These are phyloP conservation scores for Bubo scandiacus DNA, from an alignment of 2,113 vertebrate genomes.

Conservation along the genomic window DNA sequence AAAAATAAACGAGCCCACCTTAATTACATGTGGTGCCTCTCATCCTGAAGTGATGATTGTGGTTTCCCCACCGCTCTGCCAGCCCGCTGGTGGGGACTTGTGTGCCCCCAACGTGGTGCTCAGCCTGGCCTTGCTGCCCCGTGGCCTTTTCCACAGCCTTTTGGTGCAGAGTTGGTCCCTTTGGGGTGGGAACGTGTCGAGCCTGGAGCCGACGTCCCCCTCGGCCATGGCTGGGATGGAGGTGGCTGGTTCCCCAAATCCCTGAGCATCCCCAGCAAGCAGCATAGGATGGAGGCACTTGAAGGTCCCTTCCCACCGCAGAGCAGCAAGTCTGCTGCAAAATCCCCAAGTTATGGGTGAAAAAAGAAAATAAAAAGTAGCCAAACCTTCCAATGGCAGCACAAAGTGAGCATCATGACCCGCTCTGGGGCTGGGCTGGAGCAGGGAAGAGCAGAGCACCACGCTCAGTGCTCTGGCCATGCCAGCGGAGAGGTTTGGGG, in stretches of 20 bases:
- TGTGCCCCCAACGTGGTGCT: rapidly evolving
- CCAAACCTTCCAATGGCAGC: background rate
- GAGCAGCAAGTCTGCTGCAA: rapidly evolving
- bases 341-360: background rate
- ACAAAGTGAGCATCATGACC: background rate
- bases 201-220: background rate
- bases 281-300: rapidly evolving
- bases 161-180: background rate
- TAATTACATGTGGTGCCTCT: background rate
- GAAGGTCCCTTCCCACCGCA: background rate
- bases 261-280: background rate
- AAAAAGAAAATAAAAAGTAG: background rate
- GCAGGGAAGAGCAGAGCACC: background rate
- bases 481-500: background rate
- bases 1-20: background rate
- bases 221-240: rapidly evolving
- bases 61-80: background rate
- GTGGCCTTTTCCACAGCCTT: background rate
- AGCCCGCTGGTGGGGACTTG: rapidly evolving
- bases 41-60: background rate
- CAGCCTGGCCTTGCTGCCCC: background rate
- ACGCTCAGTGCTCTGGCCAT: background rate
- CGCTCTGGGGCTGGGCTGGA: background rate
- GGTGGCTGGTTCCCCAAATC: background rate
- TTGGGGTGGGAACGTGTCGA: background rate